Evolutionary conservation across 2,888 invertebrate species (phyloP), one percentile per base, ranked within the genome.

Genomic region (Eurytoma californica): DNA sequence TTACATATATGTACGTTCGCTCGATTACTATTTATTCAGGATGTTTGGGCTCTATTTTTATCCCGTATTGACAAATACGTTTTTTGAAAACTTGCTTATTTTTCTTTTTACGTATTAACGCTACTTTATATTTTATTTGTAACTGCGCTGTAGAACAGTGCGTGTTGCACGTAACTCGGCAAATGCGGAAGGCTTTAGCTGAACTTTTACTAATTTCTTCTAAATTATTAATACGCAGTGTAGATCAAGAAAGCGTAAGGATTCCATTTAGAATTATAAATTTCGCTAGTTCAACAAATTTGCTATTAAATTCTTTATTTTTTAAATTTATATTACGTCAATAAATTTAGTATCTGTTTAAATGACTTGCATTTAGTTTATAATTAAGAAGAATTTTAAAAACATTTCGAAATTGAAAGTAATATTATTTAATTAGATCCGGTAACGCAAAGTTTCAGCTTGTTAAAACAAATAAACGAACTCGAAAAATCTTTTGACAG

Each of bases 31-130:
- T 84, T 57, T 49, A n/a, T 68, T 39, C 55, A 51, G 28, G 39
- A 67, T 60, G 83, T 84, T 84, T 87, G 86, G 87, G 86, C 85
- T 86, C 87, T 87, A 89, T 82, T 86, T 77, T 68, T 87, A 39
- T 39, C 39, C 9, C 84, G 86, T 89, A 89, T 89, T 87, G 88
- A 89, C 88, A 88, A 89, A 55, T 13, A 49, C 30, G 14, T 4
- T 65, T 63, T 63, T 49, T 28, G 9, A 39, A 39, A 39, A 39
- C 39, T 39, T 39, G 39, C 9, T 39, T 39, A 39, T 39, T 39
- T 39, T 9, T 9, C 9, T 39, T 39, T 86, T 89, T 88, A 86
- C 84, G 84, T 87, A 88, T 86, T 87, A 87, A 83, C 80, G 75
- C 85, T 83, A 84, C 39, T 39, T 39, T 39, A 39, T 39, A 24